Conservation (phyloP, 1,140 invertebrate genomes). For the Ceratosolen fusciceps region DNA sequence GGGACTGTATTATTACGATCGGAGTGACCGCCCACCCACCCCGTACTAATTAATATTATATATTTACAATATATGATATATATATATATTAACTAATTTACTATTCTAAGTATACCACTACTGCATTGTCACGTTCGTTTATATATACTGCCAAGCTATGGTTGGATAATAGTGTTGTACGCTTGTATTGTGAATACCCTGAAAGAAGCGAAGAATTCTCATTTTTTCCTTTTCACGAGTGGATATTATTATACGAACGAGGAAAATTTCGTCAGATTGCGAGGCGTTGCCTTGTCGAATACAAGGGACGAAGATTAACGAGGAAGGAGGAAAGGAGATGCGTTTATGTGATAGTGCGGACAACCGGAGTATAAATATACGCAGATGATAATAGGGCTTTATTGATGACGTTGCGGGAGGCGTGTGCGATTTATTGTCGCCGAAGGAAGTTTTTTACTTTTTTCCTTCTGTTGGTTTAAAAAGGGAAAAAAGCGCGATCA, state of each 20-base stretch:
- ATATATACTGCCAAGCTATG: slow-evolving; percentile 68
- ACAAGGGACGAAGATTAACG: background rate
- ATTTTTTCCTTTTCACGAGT: slow-evolving; percentile 27
- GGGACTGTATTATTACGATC: slow-evolving; percentile 70
- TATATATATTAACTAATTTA: slow-evolving; percentile 42
- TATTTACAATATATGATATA: slow-evolving; percentile 46
- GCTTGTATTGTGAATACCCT: slow-evolving; percentile 16
- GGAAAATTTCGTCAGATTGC: background rate
- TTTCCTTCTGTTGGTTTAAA: background rate
- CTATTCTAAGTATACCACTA: slow-evolving; percentile 63
- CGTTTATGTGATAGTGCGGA: background rate
- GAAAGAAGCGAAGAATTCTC: slow-evolving; percentile 5
- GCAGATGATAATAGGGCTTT: slow-evolving; percentile 15
- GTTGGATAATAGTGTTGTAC: slow-evolving; percentile 67
- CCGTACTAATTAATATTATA: slow-evolving; percentile 66
- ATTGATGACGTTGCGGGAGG: slow-evolving; percentile 11
- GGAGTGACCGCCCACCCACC: slow-evolving; percentile 71
- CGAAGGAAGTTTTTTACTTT: background rate
- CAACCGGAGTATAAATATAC: background rate
- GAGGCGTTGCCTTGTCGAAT: background rate
- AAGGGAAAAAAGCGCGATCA: slow-evolving; percentile 4
- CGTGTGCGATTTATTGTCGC: slow-evolving; percentile 12
- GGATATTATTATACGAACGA: background rate
- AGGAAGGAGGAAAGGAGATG: background rate
- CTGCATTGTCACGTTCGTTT: slow-evolving; percentile 72